These are phyloP conservation scores for Daboia siamensis DNA, from an alignment of 2,113 vertebrate species.

Conservation along the genomic window DNA sequence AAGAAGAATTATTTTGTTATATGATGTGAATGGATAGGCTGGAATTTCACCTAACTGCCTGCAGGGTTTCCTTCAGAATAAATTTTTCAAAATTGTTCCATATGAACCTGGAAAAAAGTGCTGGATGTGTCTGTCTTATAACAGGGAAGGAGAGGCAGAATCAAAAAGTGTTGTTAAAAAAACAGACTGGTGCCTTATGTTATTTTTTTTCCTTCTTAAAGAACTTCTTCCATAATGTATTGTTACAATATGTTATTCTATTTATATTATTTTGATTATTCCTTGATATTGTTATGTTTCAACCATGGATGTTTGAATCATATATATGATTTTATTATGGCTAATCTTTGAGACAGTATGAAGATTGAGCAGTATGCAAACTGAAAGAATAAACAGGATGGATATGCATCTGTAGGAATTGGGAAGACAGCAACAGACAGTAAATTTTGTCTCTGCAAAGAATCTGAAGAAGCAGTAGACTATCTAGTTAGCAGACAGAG, in stretches of 20 bases:
- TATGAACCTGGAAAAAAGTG: neutral
- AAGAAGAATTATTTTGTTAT: neutral
- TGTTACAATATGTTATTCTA: neutral
- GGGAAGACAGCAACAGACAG: too few species aligned
- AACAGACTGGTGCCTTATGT: neutral
- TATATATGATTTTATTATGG: neutral
- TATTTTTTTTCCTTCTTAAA: neutral
- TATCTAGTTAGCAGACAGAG: too few species aligned
- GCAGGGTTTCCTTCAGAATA: neutral
- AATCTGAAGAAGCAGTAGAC: too few species aligned
- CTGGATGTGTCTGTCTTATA: neutral
- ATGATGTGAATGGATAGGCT: neutral
- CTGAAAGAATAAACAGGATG: neutral
- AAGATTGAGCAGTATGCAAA: neutral
- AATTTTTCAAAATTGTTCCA: neutral
- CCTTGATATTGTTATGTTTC: neutral
- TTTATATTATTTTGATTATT: neutral
- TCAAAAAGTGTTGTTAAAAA: neutral
- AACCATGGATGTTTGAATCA: neutral
- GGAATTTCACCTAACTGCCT: neutral
- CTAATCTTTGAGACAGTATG: neutral
- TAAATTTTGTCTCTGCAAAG: too few species aligned
- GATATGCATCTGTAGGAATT: neutral
- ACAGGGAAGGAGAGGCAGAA: neutral
- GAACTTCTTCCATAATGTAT: neutral